Percentiles rank a stretch among this genome's conserved stretches.
phyloP scores from a whole-genome alignment of 2,888 invertebrate species.

The Diarsia rubi region DNA sequence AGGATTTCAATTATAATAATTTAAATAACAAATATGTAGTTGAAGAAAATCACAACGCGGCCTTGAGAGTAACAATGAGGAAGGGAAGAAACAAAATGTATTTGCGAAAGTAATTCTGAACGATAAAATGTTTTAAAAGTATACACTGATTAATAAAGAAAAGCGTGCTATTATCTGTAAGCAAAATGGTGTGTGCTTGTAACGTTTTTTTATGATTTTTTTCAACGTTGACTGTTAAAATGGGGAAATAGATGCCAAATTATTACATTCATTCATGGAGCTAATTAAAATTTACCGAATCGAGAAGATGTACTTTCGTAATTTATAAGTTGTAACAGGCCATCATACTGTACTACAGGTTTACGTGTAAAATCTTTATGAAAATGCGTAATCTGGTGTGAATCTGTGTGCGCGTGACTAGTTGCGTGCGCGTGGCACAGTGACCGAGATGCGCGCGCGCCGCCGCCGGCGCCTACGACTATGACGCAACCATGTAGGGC shows the following conservation, averaged over 20 bases:
- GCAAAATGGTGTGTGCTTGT: background rate
- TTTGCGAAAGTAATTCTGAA: slow-evolving; percentile 49
- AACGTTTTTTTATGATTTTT: background rate
- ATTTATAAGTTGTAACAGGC: background rate
- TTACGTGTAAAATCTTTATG: slow-evolving; percentile 49
- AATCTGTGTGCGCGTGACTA: slow-evolving; percentile 74
- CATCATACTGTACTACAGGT: background rate
- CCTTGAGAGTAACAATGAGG: slow-evolving; percentile 63
- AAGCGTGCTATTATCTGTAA: slow-evolving; percentile 38
- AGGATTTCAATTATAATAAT: slow-evolving; percentile 41
- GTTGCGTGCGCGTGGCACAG: slow-evolving; percentile 78
- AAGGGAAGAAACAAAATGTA: slow-evolving; percentile 46
- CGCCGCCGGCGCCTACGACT: slow-evolving; percentile 71
- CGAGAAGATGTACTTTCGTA: background rate
- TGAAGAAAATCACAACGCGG: slow-evolving; percentile 44
- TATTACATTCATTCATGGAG: background rate
- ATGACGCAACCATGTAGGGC: slow-evolving; percentile 72
- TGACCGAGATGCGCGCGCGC: slow-evolving; percentile 80
- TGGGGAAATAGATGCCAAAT: background rate
- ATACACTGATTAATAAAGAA: slow-evolving; percentile 33
- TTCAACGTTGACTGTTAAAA: background rate
- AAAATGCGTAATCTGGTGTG: slow-evolving; percentile 63
- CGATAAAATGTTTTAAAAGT: slow-evolving; percentile 53
- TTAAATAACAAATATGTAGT: slow-evolving; percentile 53
- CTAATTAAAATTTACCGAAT: background rate